Conservation (phyloP, 1,140 invertebrate species). For the Calliopsis andreniformis region DNA sequence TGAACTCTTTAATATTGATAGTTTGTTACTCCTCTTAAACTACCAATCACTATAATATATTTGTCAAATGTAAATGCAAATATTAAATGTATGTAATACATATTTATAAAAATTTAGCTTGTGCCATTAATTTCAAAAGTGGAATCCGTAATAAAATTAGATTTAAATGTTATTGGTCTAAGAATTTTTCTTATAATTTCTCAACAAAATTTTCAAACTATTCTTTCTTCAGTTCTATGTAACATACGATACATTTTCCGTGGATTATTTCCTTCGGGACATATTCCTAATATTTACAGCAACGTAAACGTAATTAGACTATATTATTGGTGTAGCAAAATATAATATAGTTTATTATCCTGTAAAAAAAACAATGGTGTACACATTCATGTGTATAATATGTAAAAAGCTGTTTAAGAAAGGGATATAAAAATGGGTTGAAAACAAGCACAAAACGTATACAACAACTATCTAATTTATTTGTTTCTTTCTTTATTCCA, state of each 20-base stretch:
- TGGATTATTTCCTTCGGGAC: conserved; percentile 14
- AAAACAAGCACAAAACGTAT: conserved; percentile 71
- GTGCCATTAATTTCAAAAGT: conserved; percentile 31
- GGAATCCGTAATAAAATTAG: conserved; percentile 4
- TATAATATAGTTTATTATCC: conserved; percentile 46
- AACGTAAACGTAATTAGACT: conserved; percentile 46
- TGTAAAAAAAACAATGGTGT: conserved; percentile 61
- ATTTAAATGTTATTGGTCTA: background rate
- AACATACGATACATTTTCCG: conserved; percentile 23
- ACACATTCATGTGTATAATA: conserved; percentile 44
- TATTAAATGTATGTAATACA: background rate
- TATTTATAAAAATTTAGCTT: background rate
- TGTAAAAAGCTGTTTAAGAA: conserved; percentile 56
- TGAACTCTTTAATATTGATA: too few species aligned
- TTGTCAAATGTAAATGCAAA: background rate
- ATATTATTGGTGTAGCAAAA: conserved; percentile 40
- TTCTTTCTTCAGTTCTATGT: conserved; percentile 30
- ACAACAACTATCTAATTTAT: conserved; percentile 57
- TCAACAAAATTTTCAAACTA: conserved; percentile 2
- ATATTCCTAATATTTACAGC: conserved; percentile 51
- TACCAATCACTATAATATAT: background rate
- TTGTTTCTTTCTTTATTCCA: conserved; percentile 73
- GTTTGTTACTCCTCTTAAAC: background rate
- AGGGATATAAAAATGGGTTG: conserved; percentile 61
- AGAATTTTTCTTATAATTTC: conserved; percentile 3